These are phyloP conservation scores for Eurytoma californica DNA, from an alignment of 2,888 invertebrate genomes.

Conservation along the genomic window DNA sequence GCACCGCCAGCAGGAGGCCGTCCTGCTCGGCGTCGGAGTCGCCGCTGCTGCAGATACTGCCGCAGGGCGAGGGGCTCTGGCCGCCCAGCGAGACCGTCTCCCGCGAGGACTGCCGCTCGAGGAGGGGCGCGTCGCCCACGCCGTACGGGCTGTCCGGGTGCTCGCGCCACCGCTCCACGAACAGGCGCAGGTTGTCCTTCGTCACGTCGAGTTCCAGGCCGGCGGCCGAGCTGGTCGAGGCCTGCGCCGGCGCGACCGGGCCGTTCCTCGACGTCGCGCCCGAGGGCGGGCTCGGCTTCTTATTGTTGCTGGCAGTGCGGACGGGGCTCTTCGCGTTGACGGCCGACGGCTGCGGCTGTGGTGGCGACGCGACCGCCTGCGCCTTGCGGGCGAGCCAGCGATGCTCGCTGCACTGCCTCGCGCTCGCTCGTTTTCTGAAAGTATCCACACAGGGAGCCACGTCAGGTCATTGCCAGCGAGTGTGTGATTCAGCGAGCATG, in stretches of 20 bases:
- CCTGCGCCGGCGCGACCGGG: background rate
- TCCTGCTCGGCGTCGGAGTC: constrained; percentile 17
- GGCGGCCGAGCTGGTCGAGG: constrained; percentile 57
- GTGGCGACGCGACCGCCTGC: constrained; percentile 65
- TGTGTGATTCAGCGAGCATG: background rate
- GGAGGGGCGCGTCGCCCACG: constrained; percentile 77
- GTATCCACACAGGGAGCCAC: constrained; percentile 67
- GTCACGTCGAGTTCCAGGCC: constrained; percentile 81
- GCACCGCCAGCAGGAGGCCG: constrained; percentile 44
- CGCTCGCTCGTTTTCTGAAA: constrained; percentile 89
- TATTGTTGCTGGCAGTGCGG: constrained; percentile 51
- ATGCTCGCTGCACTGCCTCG: constrained; percentile 89
- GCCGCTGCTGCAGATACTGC: constrained; percentile 80
- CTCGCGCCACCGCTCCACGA: constrained; percentile 92
- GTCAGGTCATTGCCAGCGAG: constrained; percentile 53
- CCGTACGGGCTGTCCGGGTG: constrained; percentile 92
- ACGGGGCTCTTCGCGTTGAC: background rate
- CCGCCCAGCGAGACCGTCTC: constrained; percentile 37
- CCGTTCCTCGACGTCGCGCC: constrained; percentile 30
- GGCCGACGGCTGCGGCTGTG: background rate
- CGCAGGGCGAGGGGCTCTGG: constrained; percentile 65
- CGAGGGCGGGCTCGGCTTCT: constrained; percentile 62
- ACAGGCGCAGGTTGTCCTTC: constrained; percentile 89
- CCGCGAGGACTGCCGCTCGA: constrained; percentile 33
- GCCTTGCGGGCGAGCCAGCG: constrained; percentile 85